These are phyloP conservation scores for Aulostomus chinensis DNA, from an alignment of 2,797 vertebrate species.

Conservation along the genomic window DNA sequence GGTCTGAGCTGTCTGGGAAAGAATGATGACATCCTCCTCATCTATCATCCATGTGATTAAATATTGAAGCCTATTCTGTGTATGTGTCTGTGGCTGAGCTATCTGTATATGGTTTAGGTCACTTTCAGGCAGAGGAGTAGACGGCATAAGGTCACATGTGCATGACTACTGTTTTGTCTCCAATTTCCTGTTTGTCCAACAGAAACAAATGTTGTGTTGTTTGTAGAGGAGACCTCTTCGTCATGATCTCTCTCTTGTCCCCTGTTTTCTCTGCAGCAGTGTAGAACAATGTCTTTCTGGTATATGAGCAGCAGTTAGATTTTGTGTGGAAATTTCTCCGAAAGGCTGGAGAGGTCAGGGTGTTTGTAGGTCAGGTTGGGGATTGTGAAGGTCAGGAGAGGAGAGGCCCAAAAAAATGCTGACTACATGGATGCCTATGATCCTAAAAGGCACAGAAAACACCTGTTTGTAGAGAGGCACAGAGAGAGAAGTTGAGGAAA, in stretches of 20 bases:
- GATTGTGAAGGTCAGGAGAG: conserved; percentile 30
- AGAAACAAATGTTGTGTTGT: conserved; percentile 60
- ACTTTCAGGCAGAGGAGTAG: conserved; percentile 43
- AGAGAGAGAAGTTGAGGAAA: conserved; percentile 11
- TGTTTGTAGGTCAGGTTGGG: conserved; percentile 71
- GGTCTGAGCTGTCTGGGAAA: conserved; percentile 30
- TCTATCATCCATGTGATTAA: conserved; percentile 39
- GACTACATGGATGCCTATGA: conserved; percentile 43
- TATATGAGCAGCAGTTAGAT: conserved; percentile 32
- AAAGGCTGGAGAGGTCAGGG: conserved; percentile 62
- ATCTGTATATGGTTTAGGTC: conserved; percentile 41
- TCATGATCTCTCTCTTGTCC: neutral
- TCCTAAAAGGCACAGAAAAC: conserved; percentile 39
- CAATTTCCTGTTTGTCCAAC: conserved; percentile 56
- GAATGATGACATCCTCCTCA: too few species aligned
- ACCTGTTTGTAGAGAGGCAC: conserved; percentile 32
- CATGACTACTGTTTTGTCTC: conserved; percentile 41
- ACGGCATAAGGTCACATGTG: conserved; percentile 52
- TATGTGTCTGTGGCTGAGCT: conserved; percentile 7
- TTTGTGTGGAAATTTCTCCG: conserved; percentile 66
- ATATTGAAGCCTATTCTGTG: conserved; percentile 31
- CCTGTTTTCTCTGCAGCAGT: conserved; percentile 1
- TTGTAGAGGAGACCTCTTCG: conserved; percentile 47
- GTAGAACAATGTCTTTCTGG: conserved; percentile 52
- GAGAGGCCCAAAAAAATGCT: conserved; percentile 53